A percentile compares a stretch with the other conserved stretches of the same genome.
These are phyloP conservation scores for Heliothis virescens DNA, from an alignment of 1,140 invertebrate genomes.

Conservation along the genomic window DNA sequence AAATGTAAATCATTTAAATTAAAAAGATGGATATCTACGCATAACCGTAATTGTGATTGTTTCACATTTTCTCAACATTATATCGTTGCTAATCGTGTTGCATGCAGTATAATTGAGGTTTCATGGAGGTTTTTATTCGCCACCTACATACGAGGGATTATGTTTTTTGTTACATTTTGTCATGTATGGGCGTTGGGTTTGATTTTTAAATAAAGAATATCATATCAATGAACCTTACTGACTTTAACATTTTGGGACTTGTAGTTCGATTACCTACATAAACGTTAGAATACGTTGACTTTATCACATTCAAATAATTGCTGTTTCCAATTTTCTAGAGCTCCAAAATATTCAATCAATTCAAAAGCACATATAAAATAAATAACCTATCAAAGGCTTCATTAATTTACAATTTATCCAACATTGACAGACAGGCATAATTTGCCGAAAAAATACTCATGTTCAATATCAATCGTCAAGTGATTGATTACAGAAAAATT, in stretches of 20 bases:
- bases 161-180: conserved; percentile 15
- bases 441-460: conserved; percentile 22
- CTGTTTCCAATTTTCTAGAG: too few relatives aligned
- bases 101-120: conserved; percentile 22
- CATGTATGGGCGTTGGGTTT: conserved; percentile 38
- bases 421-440: conserved; percentile 21
- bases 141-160: conserved; percentile 28
- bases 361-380: not conserved
- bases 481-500: conserved; percentile 37
- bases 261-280: not conserved
- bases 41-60: conserved; percentile 14
- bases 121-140: conserved; percentile 22
- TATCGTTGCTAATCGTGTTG: conserved; percentile 2
- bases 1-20: conserved; percentile 3
- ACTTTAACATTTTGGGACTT: not conserved
- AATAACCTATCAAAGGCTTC: not conserved
- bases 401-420: conserved; percentile 14
- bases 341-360: too few relatives aligned
- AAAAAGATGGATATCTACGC: not conserved
- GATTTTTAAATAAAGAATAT: not conserved
- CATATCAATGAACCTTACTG: conserved; percentile 30
- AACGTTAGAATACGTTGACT: too few relatives aligned
- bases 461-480: conserved; percentile 20
- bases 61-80: conserved; percentile 30
- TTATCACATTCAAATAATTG: too few relatives aligned